phyloP scores from a whole-genome alignment of 1,140 invertebrate genomes.

The Stratiolaelaps scimitus region DNA sequence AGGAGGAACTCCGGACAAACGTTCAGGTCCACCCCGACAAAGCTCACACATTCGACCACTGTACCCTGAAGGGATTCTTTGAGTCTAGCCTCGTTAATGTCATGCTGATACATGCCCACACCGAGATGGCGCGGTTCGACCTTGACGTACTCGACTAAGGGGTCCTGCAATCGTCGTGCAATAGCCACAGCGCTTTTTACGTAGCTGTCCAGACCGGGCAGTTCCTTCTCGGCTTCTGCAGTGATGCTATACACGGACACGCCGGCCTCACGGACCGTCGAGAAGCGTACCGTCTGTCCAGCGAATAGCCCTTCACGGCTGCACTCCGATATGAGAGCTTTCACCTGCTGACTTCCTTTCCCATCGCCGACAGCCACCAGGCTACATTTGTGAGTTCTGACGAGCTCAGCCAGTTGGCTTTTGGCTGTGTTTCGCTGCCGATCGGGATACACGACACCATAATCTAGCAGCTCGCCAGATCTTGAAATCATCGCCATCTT shows the following conservation, averaged over 20 bases:
- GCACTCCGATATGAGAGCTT: conserved; percentile 55
- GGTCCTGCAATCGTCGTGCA: conserved; percentile 70
- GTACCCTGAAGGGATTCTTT: conserved; percentile 57
- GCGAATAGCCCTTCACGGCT: conserved; percentile 48
- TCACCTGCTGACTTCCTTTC: conserved; percentile 70
- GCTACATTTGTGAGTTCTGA: conserved; percentile 45
- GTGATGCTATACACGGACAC: conserved; percentile 81
- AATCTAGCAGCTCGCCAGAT: conserved; percentile 40
- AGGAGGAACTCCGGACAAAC: conserved; percentile 63
- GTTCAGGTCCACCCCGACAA: conserved; percentile 80
- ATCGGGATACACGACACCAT: conserved; percentile 55
- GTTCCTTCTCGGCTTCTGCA: conserved; percentile 64
- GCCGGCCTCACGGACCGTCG: conserved; percentile 74
- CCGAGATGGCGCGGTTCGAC: conserved; percentile 79
- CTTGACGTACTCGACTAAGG: conserved; percentile 76
- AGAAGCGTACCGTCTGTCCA: conserved; percentile 52
- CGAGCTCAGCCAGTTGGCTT: conserved; percentile 11
- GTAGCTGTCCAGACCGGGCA: conserved; percentile 62
- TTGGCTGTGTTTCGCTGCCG: conserved; percentile 29
- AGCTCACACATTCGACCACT: conserved; percentile 66
- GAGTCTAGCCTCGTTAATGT: conserved; percentile 62
- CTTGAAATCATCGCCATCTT: conserved; percentile 61
- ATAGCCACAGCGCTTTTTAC: conserved; percentile 72
- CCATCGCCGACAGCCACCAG: conserved; percentile 74
- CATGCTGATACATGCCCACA: conserved; percentile 79